These are phyloP conservation scores for Podarcis cretensis DNA, from an alignment of 2,113 vertebrate genomes.

Conservation along the genomic window DNA sequence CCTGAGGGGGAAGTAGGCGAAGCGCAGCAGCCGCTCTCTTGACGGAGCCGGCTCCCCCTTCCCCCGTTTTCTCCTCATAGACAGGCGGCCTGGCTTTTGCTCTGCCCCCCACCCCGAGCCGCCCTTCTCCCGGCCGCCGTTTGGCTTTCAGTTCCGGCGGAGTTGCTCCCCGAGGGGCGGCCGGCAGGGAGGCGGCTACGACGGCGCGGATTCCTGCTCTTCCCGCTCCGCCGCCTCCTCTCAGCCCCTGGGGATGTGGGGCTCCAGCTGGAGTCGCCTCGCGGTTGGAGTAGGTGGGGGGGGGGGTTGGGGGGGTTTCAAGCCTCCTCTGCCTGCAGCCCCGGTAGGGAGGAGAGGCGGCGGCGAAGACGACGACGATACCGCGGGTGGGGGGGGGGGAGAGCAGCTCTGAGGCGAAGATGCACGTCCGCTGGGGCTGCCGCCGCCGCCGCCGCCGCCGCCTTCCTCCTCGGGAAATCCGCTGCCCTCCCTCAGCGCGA, in stretches of 20 bases:
- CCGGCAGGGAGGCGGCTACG: not conserved
- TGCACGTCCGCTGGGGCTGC: not conserved
- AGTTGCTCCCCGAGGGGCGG: not conserved
- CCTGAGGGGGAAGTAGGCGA: too few relatives aligned
- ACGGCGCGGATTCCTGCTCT: too few relatives aligned
- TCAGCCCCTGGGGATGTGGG: not conserved
- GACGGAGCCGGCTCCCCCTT: not conserved
- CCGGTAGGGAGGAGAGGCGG: not conserved
- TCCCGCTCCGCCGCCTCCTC: not conserved
- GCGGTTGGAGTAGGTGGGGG: too few relatives aligned
- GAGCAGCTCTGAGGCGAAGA: slow-evolving; percentile 17
- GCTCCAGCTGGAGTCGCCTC: too few relatives aligned
- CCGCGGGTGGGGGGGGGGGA: too few relatives aligned
- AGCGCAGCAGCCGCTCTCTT: not conserved
- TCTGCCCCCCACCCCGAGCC: not conserved
- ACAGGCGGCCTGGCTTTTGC: not conserved
- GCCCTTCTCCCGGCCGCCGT: not conserved
- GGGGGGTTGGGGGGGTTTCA: not conserved
- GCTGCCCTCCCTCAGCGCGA: not conserved
- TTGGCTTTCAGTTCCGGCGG: not conserved
- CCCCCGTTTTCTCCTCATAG: not conserved
- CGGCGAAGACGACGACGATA: not conserved
- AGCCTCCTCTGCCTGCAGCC: not conserved
- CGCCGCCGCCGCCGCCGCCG: not conserved
- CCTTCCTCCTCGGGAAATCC: not conserved